Evolutionary conservation across 2,888 invertebrate species (phyloP).

Genomic region (Pseudeuparius sepicola): DNA sequence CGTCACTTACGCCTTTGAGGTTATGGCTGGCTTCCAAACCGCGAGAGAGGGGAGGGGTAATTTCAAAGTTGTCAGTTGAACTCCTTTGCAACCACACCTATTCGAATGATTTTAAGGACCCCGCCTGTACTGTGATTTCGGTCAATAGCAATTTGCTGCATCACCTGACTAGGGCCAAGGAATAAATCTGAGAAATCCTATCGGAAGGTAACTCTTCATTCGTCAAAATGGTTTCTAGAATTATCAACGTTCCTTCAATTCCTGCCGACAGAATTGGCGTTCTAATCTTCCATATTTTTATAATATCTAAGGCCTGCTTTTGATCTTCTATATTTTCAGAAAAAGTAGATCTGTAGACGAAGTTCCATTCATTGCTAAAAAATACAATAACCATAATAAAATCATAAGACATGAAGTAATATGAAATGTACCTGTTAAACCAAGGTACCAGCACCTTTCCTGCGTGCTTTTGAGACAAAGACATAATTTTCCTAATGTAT

Average conservation of each 20-base stretch:
- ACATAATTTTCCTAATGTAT: slow-evolving; percentile 29
- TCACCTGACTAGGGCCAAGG: slow-evolving; percentile 54
- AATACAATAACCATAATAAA: no score
- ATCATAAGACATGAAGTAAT: background rate
- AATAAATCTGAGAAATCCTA: slow-evolving; percentile 48
- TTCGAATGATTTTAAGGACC: no score
- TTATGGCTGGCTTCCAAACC: no score
- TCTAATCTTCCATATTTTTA: slow-evolving; percentile 49
- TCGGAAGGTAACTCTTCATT: slow-evolving; percentile 38
- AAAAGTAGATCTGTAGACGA: slow-evolving; percentile 42
- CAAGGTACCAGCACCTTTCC: slow-evolving; percentile 37
- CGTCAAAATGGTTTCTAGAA: slow-evolving; percentile 45
- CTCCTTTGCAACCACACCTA: no score
- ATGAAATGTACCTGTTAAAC: slow-evolving; percentile 34
- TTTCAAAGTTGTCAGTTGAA: no score
- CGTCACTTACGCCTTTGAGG: no score
- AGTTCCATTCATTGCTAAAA: slow-evolving; percentile 44
- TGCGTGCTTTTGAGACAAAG: slow-evolving; percentile 33
- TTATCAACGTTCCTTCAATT: slow-evolving; percentile 50
- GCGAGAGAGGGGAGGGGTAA: no score
- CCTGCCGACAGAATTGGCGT: slow-evolving; percentile 47
- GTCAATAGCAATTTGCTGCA: no score
- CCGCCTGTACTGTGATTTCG: no score
- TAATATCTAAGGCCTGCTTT: slow-evolving; percentile 40
- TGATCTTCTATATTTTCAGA: slow-evolving; percentile 33